These are phyloP conservation scores for Phyllostomus discolor DNA, from an alignment of 2,113 vertebrate species.

Conservation along the genomic window DNA sequence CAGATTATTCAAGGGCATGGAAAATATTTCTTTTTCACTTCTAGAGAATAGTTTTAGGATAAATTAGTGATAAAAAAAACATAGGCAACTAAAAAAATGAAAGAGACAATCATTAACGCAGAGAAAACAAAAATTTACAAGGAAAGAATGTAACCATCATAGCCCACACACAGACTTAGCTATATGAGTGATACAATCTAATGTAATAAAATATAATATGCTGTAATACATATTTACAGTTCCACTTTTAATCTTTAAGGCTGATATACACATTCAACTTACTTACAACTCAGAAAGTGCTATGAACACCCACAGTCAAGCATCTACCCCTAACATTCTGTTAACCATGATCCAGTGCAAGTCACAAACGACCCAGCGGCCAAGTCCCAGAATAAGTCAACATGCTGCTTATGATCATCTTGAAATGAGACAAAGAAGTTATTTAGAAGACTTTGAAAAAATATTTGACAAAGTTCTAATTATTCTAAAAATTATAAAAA, in stretches of 20 bases:
- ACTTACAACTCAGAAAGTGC: not conserved
- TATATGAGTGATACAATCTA: not conserved
- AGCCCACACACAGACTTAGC: not conserved
- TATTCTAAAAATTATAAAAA: not conserved
- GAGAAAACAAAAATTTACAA: not conserved
- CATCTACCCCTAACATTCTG: not conserved
- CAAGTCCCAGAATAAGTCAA: not conserved
- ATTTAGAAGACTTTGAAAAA: constrained; percentile 22
- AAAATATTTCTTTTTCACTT: not conserved
- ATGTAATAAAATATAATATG: not conserved
- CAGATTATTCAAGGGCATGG: not conserved
- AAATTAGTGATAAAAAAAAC: not conserved
- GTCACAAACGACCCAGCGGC: not conserved
- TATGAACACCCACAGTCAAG: not conserved
- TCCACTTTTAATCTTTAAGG: not conserved
- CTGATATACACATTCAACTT: not conserved
- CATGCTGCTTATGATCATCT: not conserved
- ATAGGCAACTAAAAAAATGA: not conserved
- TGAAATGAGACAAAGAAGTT: not conserved
- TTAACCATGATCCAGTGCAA: not conserved
- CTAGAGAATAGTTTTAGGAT: not conserved
- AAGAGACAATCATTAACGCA: not conserved
- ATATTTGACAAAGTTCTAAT: not conserved
- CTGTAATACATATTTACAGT: not conserved
- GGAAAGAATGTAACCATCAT: not conserved